Evolutionary conservation across 2,797 vertebrate species (phyloP).

Genomic region (Pipistrellus pygmaeus): DNA sequence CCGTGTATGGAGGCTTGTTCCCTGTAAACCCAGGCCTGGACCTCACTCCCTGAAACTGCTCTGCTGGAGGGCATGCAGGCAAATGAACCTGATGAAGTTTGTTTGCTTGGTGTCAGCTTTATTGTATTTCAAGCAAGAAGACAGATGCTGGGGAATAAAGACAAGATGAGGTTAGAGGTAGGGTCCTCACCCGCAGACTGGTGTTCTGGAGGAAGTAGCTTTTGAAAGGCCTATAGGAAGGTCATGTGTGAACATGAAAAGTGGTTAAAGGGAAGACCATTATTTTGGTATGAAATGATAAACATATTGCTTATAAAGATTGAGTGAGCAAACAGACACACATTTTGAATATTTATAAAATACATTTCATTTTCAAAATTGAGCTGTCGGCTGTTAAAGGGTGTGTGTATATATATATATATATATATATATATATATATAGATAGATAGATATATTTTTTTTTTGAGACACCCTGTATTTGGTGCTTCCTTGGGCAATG

Average conservation of each 20-base stretch:
- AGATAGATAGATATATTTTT: too few relatives aligned
- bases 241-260: constrained; percentile 53
- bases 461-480: neutral
- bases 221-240: constrained; percentile 57
- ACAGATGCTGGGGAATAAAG: constrained; percentile 19
- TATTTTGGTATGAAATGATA: constrained; percentile 56
- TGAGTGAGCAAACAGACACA: neutral
- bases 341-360: too few relatives aligned
- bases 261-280: neutral
- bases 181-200: constrained; percentile 12
- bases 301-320: constrained; percentile 21
- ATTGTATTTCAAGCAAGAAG: constrained; percentile 63
- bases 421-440: too few relatives aligned
- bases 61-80: neutral
- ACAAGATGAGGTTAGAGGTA: constrained; percentile 8
- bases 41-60: neutral
- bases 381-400: too few relatives aligned
- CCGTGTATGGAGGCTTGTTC: neutral
- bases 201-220: constrained; percentile 47
- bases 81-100: constrained; percentile 59
- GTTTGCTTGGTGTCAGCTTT: constrained; percentile 69
- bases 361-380: too few relatives aligned
- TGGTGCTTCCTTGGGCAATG: constrained; percentile 15
- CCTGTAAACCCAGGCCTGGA: neutral
- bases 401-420: too few relatives aligned